These are phyloP conservation scores for Hyles vespertilio DNA, from an alignment of 1,140 invertebrate genomes.

Conservation along the genomic window DNA sequence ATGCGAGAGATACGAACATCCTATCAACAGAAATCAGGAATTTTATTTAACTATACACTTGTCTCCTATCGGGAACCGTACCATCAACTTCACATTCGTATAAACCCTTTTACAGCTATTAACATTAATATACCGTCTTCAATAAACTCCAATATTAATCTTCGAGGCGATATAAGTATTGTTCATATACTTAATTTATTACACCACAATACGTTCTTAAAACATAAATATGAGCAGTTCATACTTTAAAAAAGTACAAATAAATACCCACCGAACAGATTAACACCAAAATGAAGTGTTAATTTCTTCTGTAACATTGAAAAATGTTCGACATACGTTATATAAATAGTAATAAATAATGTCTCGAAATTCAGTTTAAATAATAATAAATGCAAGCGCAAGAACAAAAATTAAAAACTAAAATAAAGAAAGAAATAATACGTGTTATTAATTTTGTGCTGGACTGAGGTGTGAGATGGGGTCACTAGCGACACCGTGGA, in stretches of 20 bases:
- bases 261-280: slow-evolving; percentile 30
- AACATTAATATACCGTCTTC: no score
- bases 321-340: slow-evolving; percentile 74
- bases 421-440: slow-evolving; percentile 10
- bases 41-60: no score
- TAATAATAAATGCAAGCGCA: slow-evolving; percentile 72
- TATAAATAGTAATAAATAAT: slow-evolving; percentile 75
- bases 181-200: slow-evolving; percentile 35
- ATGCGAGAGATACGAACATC: no score
- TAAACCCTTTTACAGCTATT: no score
- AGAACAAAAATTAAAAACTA: slow-evolving; percentile 72
- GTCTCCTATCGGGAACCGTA: no score
- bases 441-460: slow-evolving; percentile 71
- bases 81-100: no score
- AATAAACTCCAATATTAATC: no score
- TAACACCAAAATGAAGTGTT: slow-evolving; percentile 72
- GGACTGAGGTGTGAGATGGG: slow-evolving; percentile 65
- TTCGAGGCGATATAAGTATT: slow-evolving; percentile 10
- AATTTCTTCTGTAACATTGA: slow-evolving; percentile 70
- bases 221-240: slow-evolving; percentile 16
- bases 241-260: background rate
- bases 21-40: no score
- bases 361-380: slow-evolving; percentile 72
- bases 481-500: slow-evolving; percentile 40
- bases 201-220: slow-evolving; percentile 13